Conservation (phyloP, 1,140 invertebrate species). For the Eupristina koningsbergeri region DNA sequence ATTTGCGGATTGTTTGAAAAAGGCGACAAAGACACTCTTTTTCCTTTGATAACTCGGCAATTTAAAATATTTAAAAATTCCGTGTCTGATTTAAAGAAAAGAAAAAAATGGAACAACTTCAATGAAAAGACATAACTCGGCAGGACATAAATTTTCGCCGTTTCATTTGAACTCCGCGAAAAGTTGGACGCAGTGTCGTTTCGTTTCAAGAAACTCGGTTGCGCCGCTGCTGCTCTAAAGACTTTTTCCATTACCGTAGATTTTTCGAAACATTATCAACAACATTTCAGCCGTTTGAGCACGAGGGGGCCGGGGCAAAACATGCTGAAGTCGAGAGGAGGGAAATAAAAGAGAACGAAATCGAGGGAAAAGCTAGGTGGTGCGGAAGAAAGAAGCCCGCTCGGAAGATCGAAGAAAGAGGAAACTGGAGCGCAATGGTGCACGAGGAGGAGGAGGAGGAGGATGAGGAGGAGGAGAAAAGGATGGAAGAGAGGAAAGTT, state of each 20-base stretch:
- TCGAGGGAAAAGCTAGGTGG: slow-evolving; percentile 45
- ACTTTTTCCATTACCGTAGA: slow-evolving; percentile 34
- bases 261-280: slow-evolving; percentile 41
- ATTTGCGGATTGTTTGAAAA: neutral
- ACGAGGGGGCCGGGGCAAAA: neutral
- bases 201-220: neutral
- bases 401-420: slow-evolving; percentile 28
- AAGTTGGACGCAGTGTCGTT: neutral
- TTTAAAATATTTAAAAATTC: neutral
- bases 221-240: slow-evolving; percentile 19
- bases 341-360: slow-evolving; percentile 47
- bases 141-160: neutral
- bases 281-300: slow-evolving; percentile 29
- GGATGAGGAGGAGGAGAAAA: slow-evolving; percentile 18
- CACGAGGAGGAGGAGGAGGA: slow-evolving; percentile 16
- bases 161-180: neutral
- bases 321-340: slow-evolving; percentile 34
- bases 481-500: slow-evolving; percentile 42
- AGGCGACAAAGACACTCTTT: too few species aligned
- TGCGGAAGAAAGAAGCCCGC: slow-evolving; percentile 51
- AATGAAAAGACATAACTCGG: neutral
- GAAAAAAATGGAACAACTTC: neutral
- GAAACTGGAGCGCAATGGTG: slow-evolving; percentile 14
- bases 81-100: neutral
- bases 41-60: too few species aligned